Conservation (phyloP, 1,140 invertebrate species). For the Nebria ingens region DNA sequence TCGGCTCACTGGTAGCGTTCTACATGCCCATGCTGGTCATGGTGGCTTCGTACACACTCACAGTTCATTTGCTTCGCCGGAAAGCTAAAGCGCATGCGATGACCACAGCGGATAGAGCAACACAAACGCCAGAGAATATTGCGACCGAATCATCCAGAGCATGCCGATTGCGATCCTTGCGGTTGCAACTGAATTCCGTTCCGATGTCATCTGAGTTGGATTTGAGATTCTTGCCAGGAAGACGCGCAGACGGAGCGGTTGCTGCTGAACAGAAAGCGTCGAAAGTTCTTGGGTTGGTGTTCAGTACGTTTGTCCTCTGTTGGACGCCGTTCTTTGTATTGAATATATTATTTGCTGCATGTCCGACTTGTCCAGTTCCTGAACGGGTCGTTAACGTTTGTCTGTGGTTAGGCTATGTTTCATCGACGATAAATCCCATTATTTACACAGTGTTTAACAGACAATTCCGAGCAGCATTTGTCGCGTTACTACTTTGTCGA, state of each 20-base stretch:
- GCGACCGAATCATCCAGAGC: slow-evolving; percentile 49
- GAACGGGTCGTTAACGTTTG: slow-evolving; percentile 64
- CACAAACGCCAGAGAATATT: slow-evolving; percentile 59
- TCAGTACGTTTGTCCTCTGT: slow-evolving; percentile 82
- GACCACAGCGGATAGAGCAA: slow-evolving; percentile 46
- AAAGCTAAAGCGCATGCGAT: slow-evolving; percentile 43
- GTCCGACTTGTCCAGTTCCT: slow-evolving; percentile 57
- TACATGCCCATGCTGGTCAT: slow-evolving; percentile 90
- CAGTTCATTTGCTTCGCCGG: slow-evolving; percentile 69
- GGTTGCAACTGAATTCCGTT: slow-evolving; percentile 48
- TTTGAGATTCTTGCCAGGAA: slow-evolving; percentile 52
- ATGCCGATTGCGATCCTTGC: slow-evolving; percentile 51
- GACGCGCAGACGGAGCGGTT: slow-evolving; percentile 62
- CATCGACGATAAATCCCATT: slow-evolving; percentile 74
- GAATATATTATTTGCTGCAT: slow-evolving; percentile 71
- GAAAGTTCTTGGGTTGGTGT: slow-evolving; percentile 76
- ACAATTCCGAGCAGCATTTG: slow-evolving; percentile 75
- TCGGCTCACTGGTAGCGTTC: slow-evolving; percentile 81
- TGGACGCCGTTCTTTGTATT: slow-evolving; percentile 85
- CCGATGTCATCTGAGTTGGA: not conserved
- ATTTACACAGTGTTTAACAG: slow-evolving; percentile 86
- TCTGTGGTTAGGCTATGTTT: slow-evolving; percentile 81
- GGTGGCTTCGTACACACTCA: slow-evolving; percentile 81
- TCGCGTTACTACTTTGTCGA: slow-evolving; percentile 61
- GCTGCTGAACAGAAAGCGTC: slow-evolving; percentile 75